Percentiles rank a stretch among this genome's conserved stretches.
Conservation (phyloP, 2,888 invertebrate genomes). For the Oscheius onirici region DNA sequence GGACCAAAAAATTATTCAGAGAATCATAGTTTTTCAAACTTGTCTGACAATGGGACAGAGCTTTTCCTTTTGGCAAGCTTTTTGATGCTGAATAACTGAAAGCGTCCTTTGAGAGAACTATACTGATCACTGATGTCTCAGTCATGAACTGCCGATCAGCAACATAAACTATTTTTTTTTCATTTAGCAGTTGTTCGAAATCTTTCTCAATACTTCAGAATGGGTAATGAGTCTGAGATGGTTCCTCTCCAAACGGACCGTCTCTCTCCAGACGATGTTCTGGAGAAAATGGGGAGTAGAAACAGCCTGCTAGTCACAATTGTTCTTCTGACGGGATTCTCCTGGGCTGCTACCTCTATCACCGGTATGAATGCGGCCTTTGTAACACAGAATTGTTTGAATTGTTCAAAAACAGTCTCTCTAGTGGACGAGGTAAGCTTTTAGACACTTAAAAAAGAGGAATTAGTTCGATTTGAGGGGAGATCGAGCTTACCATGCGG, state of each 20-base stretch:
- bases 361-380: slow-evolving; percentile 32
- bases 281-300: slow-evolving; percentile 4
- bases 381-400: slow-evolving; percentile 24
- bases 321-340: slow-evolving; percentile 21
- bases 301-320: not conserved
- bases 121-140: no score
- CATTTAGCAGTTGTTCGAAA: no score
- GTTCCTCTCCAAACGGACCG: slow-evolving; percentile 3
- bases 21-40: no score
- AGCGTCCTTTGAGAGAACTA: no score
- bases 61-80: no score
- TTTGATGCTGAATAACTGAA: no score
- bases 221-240: no score
- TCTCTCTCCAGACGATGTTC: slow-evolving; percentile 21
- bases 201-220: no score
- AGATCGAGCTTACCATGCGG: slow-evolving; percentile 27
- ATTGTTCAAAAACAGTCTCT: slow-evolving; percentile 12
- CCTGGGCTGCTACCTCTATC: slow-evolving; percentile 21
- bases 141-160: no score
- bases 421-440: slow-evolving; percentile 27
- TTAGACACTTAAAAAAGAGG: not conserved
- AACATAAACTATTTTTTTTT: no score
- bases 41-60: no score
- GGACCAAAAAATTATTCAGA: no score
- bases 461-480: slow-evolving; percentile 31